These are phyloP conservation scores for Nothoprocta perdicaria DNA, from an alignment of 2,113 vertebrate species.

Conservation along the genomic window DNA sequence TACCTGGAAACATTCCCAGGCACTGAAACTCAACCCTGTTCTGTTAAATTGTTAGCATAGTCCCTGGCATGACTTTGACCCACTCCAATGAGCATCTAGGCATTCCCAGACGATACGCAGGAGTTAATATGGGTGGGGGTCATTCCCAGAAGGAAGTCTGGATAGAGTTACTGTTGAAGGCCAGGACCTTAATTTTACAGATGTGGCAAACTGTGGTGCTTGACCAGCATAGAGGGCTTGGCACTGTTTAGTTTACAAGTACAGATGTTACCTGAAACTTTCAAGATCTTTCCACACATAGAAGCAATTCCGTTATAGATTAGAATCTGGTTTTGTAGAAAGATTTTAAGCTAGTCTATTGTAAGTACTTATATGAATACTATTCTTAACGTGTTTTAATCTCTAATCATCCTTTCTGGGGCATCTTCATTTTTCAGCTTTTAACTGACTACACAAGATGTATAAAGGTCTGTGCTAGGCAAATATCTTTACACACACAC, in stretches of 20 bases:
- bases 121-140: not conserved
- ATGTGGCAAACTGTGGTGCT: slow-evolving; percentile 13
- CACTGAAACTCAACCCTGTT: not conserved
- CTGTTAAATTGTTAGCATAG: not conserved
- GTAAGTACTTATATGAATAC: not conserved
- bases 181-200: not conserved
- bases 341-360: not conserved
- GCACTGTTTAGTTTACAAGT: not conserved
- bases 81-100: not conserved
- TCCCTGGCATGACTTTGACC: slow-evolving; percentile 9
- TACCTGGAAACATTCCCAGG: slow-evolving; percentile 42
- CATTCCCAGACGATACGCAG: slow-evolving; percentile 12
- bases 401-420: not conserved
- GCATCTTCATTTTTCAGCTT: not conserved
- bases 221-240: not conserved
- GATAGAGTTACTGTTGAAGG: not conserved
- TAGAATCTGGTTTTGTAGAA: not conserved
- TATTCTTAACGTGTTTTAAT: not conserved
- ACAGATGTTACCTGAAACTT: slow-evolving; percentile 7
- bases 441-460: not conserved
- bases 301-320: not conserved
- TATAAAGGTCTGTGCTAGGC: not conserved
- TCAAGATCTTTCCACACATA: not conserved
- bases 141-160: not conserved
- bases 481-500: not conserved